These are phyloP conservation scores for Dioctria rufipes DNA, from an alignment of 2,888 invertebrate genomes.

Conservation along the genomic window DNA sequence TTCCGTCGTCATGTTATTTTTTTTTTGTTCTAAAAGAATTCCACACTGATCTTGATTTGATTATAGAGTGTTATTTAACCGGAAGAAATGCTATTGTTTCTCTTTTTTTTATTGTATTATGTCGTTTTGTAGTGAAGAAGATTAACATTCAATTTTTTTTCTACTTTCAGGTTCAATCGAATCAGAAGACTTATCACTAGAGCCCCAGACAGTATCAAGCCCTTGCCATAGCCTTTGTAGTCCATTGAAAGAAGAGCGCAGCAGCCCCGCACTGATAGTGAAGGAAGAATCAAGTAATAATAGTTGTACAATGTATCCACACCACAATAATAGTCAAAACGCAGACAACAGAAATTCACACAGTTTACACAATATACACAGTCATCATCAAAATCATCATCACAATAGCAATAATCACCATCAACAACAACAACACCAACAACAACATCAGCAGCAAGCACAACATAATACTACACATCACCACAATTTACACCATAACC, in stretches of 20 bases:
- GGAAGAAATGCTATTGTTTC: constrained; percentile 24
- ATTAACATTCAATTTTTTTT: constrained; percentile 50
- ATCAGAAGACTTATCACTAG: constrained; percentile 84
- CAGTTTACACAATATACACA: constrained; percentile 60
- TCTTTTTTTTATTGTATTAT: not conserved
- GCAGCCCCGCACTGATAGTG: constrained; percentile 78
- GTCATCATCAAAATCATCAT: constrained; percentile 62
- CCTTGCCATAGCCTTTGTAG: constrained; percentile 73
- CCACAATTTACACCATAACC: constrained; percentile 64
- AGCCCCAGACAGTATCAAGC: constrained; percentile 72
- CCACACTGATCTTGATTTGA: constrained; percentile 30
- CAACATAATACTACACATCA: constrained; percentile 61
- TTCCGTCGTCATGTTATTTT: constrained; percentile 4
- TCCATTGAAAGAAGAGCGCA: constrained; percentile 78
- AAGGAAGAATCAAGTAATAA: constrained; percentile 84
- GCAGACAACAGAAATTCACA: constrained; percentile 59
- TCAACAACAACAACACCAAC: constrained; percentile 65
- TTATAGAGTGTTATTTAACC: constrained; percentile 17
- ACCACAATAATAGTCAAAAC: constrained; percentile 62
- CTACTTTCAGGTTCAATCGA: constrained; percentile 82
- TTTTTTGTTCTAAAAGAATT: not conserved
- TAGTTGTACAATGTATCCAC: constrained; percentile 73
- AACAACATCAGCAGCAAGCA: constrained; percentile 60
- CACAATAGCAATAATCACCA: constrained; percentile 64
- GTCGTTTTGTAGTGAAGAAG: not conserved